phyloP scores from a whole-genome alignment of 2,888 invertebrate genomes.

The Liodrosophila aerea region DNA sequence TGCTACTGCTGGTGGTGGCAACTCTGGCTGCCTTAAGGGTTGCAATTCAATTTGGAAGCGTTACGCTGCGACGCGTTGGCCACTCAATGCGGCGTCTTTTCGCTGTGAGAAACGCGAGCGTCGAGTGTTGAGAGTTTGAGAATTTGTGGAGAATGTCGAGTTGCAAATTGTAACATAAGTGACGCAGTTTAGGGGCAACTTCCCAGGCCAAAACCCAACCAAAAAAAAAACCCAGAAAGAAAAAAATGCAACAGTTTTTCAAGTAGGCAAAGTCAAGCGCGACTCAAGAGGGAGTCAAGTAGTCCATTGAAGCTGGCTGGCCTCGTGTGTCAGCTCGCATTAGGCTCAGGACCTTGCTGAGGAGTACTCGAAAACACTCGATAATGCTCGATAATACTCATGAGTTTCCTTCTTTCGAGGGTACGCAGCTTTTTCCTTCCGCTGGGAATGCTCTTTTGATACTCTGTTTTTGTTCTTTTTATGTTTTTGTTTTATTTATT shows the following conservation, averaged over 20 bases:
- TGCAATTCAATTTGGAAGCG: conserved; percentile 71
- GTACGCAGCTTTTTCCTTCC: background rate
- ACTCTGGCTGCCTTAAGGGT: conserved; percentile 27
- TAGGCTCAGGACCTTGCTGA: conserved; percentile 52
- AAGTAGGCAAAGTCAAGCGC: conserved; percentile 21
- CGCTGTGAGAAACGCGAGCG: conserved; percentile 9
- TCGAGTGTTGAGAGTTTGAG: conserved; percentile 5
- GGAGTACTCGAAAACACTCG: conserved; percentile 18
- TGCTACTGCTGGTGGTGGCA: background rate
- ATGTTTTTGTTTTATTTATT: conserved; percentile 47
- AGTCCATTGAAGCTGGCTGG: conserved; percentile 23
- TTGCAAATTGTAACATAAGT: conserved; percentile 58
- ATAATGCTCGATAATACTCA: no score
- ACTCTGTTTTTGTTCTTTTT: conserved; percentile 15
- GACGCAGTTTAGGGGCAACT: conserved; percentile 63
- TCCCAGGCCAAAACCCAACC: conserved; percentile 38
- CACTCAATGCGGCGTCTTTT: conserved; percentile 47
- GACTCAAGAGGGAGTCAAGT: conserved; percentile 10
- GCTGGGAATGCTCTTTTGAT: conserved; percentile 33
- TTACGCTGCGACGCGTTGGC: conserved; percentile 42
- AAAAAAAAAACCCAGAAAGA: conserved; percentile 3
- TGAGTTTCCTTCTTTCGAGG: conserved; percentile 8
- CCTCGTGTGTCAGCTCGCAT: conserved; percentile 71
- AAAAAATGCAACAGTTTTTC: conserved; percentile 69
- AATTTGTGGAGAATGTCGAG: conserved; percentile 10